A percentile compares a stretch with the other conserved stretches of the same genome.
These are phyloP conservation scores for Drosophila athabasca DNA, from an alignment of 1,140 invertebrate species.

Conservation along the genomic window DNA sequence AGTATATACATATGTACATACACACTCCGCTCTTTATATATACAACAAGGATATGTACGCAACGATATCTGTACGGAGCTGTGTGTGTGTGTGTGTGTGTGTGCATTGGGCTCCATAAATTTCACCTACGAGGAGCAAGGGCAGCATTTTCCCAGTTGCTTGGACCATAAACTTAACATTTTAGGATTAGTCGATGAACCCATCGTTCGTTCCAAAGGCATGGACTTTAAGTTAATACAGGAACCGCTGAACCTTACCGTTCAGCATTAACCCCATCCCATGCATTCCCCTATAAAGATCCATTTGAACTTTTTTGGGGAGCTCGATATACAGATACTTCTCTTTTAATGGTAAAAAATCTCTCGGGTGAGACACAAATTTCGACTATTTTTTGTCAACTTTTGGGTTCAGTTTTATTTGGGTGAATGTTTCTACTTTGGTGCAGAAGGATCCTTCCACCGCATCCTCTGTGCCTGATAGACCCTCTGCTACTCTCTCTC, in stretches of 20 bases:
- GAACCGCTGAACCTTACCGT: too few relatives aligned
- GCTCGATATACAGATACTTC: constrained; percentile 1
- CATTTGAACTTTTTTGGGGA: background rate
- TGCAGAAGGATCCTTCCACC: too few relatives aligned
- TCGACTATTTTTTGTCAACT: background rate
- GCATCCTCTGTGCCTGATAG: background rate
- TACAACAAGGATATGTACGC: too few relatives aligned
- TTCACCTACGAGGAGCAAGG: constrained; percentile 19
- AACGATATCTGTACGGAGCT: too few relatives aligned
- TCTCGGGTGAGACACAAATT: background rate
- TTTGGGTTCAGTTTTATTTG: background rate
- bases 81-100: constrained; percentile 23
- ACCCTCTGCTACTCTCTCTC: background rate
- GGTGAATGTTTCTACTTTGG: too few relatives aligned
- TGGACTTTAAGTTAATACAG: constrained; percentile 28
- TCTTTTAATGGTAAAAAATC: constrained; percentile 24
- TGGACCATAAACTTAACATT: constrained; percentile 67
- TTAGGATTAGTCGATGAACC: constrained; percentile 43
- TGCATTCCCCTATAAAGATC: background rate
- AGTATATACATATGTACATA: background rate
- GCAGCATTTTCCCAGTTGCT: constrained; percentile 43
- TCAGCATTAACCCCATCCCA: background rate
- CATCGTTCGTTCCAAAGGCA: constrained; percentile 27
- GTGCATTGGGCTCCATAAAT: constrained; percentile 42
- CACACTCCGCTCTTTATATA: background rate